Percentiles rank a stretch among this genome's conserved stretches.
These are phyloP conservation scores for Aleiodes leptofemur DNA, from an alignment of 2,888 invertebrate species.

Conservation along the genomic window DNA sequence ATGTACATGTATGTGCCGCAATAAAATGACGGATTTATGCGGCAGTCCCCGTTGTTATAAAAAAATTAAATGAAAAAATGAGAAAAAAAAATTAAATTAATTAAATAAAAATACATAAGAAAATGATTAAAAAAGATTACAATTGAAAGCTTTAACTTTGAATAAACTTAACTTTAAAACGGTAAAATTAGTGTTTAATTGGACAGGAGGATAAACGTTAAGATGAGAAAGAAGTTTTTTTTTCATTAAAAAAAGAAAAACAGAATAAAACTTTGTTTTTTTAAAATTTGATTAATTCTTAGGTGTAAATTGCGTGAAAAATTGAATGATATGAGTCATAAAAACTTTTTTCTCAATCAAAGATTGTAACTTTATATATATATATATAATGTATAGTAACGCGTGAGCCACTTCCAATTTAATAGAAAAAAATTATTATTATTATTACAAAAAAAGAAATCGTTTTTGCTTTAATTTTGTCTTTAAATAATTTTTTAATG, in stretches of 20 bases:
- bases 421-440: not conserved
- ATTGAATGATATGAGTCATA: slow-evolving; percentile 7
- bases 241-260: not conserved
- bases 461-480: not conserved
- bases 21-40: slow-evolving; percentile 56
- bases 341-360: slow-evolving; percentile 62
- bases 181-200: slow-evolving; percentile 61
- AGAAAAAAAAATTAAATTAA: slow-evolving; percentile 42
- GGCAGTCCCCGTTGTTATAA: slow-evolving; percentile 64
- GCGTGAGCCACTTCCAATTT: slow-evolving; percentile 39
- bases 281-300: slow-evolving; percentile 61
- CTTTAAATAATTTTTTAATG: not conserved
- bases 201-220: slow-evolving; percentile 46
- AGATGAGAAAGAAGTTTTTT: slow-evolving; percentile 31
- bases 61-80: slow-evolving; percentile 55
- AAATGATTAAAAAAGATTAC: slow-evolving; percentile 49
- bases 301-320: slow-evolving; percentile 68
- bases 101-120: slow-evolving; percentile 44
- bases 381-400: slow-evolving; percentile 59
- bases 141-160: slow-evolving; percentile 72
- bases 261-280: not conserved
- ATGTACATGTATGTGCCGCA: slow-evolving; percentile 55
- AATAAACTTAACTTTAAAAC: slow-evolving; percentile 66
- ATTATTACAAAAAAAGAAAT: not conserved
- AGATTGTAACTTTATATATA: slow-evolving; percentile 67